Evolutionary conservation across 1,140 invertebrate genomes (phyloP).

Genomic region (Microplitis demolitor): DNA sequence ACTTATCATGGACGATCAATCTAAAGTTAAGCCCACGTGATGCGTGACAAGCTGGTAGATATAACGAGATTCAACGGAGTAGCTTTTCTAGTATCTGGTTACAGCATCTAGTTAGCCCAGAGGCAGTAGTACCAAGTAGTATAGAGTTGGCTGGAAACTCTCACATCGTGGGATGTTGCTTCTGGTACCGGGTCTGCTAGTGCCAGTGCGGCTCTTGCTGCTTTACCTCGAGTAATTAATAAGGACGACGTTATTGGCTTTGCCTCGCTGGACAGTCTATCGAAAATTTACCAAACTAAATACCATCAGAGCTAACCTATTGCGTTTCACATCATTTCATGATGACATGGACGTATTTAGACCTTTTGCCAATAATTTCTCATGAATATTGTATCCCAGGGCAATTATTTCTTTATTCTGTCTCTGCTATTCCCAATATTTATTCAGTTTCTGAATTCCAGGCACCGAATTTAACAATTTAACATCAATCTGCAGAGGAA

Average conservation of each 20-base stretch:
- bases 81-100: neutral
- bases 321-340: conserved; percentile 10
- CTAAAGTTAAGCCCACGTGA: neutral
- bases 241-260: conserved; percentile 27
- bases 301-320: conserved; percentile 1
- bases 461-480: no score
- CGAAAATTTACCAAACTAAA: conserved; percentile 22
- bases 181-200: no score
- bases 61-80: neutral
- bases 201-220: neutral
- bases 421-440: no score
- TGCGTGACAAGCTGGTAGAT: neutral
- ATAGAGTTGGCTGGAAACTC: no score
- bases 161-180: no score
- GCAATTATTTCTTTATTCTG: no score
- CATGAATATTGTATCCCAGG: no score
- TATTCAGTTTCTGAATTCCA: no score
- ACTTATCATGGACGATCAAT: neutral
- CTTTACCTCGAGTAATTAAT: conserved; percentile 23
- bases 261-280: neutral
- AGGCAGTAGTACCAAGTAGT: no score
- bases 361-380: no score
- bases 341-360: neutral
- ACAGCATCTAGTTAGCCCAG: no score
- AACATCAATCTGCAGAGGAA: no score